phyloP scores from a whole-genome alignment of 2,113 vertebrate genomes.

The Pseudolaguvia tuberculata region DNA sequence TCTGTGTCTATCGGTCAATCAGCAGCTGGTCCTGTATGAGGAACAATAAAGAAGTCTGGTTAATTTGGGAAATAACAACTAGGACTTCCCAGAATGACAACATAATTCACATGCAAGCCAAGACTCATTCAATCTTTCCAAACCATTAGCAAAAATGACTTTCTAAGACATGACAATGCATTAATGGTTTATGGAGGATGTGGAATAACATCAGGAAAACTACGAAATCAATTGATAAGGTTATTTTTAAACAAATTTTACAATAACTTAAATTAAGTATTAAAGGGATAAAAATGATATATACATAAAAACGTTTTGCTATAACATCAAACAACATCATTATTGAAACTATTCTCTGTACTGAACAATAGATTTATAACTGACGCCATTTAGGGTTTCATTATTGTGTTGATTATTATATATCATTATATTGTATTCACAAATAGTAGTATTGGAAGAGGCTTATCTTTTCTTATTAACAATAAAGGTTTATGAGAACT shows the following conservation, averaged over 20 bases:
- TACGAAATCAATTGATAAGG: too few species aligned
- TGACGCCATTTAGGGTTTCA: too few species aligned
- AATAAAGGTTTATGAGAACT: too few species aligned
- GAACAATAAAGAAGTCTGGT: background rate
- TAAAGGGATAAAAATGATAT: too few species aligned
- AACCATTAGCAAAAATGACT: background rate
- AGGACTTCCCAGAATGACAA: slow-evolving; percentile 10
- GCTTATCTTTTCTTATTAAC: too few species aligned
- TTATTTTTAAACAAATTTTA: background rate
- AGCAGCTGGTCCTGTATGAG: slow-evolving; percentile 34
- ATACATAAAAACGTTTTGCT: too few species aligned
- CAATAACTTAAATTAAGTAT: too few species aligned
- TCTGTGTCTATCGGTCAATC: slow-evolving; percentile 77
- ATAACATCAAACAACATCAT: too few species aligned
- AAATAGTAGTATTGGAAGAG: too few species aligned
- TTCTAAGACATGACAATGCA: background rate
- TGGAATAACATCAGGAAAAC: background rate
- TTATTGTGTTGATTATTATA: background rate
- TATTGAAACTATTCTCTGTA: too few species aligned
- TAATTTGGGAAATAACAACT: background rate
- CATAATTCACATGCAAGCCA: background rate
- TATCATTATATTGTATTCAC: too few species aligned
- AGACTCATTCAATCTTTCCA: background rate
- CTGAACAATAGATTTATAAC: too few species aligned
- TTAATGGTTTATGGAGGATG: background rate